A percentile compares a stretch with the other conserved stretches of the same genome.
Evolutionary conservation across 2,888 invertebrate species (phyloP).

Genomic region (Watsonalla cultraria): DNA sequence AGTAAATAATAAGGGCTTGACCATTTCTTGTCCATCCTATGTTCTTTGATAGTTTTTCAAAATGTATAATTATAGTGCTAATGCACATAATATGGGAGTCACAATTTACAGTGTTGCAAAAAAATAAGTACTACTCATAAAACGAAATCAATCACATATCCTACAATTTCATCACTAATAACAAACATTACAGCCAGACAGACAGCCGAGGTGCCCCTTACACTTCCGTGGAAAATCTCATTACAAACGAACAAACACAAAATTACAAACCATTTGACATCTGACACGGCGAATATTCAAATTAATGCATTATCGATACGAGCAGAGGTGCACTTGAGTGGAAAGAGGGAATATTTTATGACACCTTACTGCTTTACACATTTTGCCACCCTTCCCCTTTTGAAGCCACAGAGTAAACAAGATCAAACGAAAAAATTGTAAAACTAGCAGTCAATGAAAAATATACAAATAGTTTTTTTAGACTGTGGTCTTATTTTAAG

Average conservation of each 20-base stretch:
- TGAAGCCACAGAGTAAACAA: constrained; percentile 32
- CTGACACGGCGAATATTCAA: constrained; percentile 79
- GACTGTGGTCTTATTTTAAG: constrained; percentile 25
- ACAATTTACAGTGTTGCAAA: too few species aligned
- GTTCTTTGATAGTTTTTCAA: too few species aligned
- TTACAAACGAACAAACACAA: constrained; percentile 60
- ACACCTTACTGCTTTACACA: constrained; percentile 43
- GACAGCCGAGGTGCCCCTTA: constrained; percentile 20
- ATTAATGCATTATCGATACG: constrained; percentile 76
- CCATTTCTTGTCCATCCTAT: too few species aligned
- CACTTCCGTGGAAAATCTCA: constrained; percentile 55
- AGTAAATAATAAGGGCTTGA: too few species aligned
- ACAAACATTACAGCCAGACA: constrained; percentile 7
- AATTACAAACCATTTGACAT: constrained; percentile 78
- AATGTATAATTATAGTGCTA: too few species aligned
- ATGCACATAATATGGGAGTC: too few species aligned
- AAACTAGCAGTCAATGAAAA: neutral
- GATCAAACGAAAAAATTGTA: constrained; percentile 3
- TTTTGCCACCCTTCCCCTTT: constrained; percentile 22
- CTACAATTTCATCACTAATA: constrained; percentile 16
- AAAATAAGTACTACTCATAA: too few species aligned
- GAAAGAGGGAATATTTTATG: constrained; percentile 57
- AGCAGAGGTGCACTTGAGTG: constrained; percentile 66
- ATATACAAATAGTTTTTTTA: constrained; percentile 14
- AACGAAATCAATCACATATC: neutral